phyloP scores from a whole-genome alignment of 37 sponge, comb jelly and placozoan species.

The Bolinopsis microptera region DNA sequence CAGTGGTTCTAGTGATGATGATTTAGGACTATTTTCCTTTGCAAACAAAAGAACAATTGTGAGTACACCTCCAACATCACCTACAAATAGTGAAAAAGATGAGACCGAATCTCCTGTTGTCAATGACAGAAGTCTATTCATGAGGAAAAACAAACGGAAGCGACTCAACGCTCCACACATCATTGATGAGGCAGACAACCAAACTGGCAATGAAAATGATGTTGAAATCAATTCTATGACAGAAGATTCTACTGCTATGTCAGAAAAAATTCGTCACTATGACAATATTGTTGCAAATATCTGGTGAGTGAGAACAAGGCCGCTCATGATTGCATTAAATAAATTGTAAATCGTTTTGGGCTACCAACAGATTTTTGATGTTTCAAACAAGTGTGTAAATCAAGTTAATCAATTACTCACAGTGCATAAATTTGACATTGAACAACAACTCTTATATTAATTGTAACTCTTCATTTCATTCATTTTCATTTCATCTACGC shows the following conservation, averaged over 20 bases:
- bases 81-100: neutral
- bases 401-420: no score
- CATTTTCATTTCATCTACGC: no score
- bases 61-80: neutral
- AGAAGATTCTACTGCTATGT: neutral
- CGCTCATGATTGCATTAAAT: no score
- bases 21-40: conserved; percentile 36
- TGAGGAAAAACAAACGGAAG: conserved; percentile 37
- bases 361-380: no score
- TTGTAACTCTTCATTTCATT: no score
- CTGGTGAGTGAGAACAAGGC: conserved; percentile 44
- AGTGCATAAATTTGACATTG: no score
- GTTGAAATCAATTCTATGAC: neutral
- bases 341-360: no score
- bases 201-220: neutral
- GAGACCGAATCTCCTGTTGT: neutral
- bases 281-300: neutral
- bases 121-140: neutral
- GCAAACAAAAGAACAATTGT: conserved; percentile 42
- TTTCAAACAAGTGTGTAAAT: no score
- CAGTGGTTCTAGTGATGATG: conserved; percentile 34
- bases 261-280: neutral
- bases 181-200: neutral
- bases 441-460: no score
- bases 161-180: neutral